A percentile compares a stretch with the other conserved stretches of the same genome.
phyloP scores from a whole-genome alignment of 2,113 vertebrate species.

The Prunella fulvescens region DNA sequence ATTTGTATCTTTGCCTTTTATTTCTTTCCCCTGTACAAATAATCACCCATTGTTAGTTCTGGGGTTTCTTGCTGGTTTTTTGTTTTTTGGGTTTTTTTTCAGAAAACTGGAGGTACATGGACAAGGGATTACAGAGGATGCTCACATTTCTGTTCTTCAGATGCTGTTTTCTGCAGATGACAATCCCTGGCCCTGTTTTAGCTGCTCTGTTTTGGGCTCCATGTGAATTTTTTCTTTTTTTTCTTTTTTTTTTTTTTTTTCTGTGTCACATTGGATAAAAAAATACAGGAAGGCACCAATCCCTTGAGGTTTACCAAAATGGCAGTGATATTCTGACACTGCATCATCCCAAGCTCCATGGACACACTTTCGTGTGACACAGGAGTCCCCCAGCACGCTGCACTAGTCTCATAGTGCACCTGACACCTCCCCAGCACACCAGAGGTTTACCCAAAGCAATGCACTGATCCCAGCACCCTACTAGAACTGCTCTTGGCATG shows the following conservation, averaged over 20 bases:
- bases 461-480: accelerated
- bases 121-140: neutral
- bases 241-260: neutral
- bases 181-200: neutral
- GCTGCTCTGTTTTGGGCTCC: neutral
- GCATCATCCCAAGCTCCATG: neutral
- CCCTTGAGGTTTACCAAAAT: neutral
- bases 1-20: slow-evolving; percentile 30
- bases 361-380: neutral
- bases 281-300: neutral
- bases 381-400: neutral
- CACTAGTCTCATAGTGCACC: accelerated
- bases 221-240: neutral
- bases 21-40: neutral
- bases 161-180: neutral
- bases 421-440: neutral
- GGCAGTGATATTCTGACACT: neutral
- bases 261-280: neutral
- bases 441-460: neutral
- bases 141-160: neutral
- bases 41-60: neutral
- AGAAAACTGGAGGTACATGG: neutral
- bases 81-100: neutral
- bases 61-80: neutral
- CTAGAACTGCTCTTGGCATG: neutral